These are phyloP conservation scores for Antennarius maculatus DNA, from an alignment of 2,797 vertebrate species.

Conservation along the genomic window DNA sequence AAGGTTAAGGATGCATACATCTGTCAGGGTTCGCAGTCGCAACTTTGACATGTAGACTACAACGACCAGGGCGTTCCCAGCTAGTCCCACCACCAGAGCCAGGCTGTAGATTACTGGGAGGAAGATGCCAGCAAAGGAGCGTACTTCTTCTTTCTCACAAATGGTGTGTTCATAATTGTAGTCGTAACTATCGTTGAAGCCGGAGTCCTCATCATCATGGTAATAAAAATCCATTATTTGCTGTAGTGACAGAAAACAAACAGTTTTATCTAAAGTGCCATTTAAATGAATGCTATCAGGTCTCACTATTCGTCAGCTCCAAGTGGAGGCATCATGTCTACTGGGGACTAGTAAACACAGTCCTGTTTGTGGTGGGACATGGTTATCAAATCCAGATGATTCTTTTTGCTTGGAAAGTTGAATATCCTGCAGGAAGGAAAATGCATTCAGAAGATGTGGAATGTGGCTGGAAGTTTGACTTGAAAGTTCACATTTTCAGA, in stretches of 20 bases:
- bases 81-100: constrained; percentile 86
- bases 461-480: no score
- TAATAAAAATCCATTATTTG: constrained; percentile 46
- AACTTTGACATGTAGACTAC: constrained; percentile 86
- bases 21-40: constrained; percentile 87
- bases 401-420: no score
- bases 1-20: constrained; percentile 90
- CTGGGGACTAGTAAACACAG: neutral
- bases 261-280: neutral
- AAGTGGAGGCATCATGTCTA: constrained; percentile 7
- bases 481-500: neutral
- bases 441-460: no score
- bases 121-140: constrained; percentile 87
- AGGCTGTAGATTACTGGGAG: constrained; percentile 87
- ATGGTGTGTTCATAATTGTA: constrained; percentile 79
- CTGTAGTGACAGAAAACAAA: constrained; percentile 37
- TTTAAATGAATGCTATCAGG: neutral
- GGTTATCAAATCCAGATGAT: neutral
- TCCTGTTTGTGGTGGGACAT: neutral
- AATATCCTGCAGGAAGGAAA: no score
- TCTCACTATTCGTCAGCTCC: neutral
- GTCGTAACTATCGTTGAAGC: constrained; percentile 64
- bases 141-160: constrained; percentile 89
- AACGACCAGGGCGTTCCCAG: constrained; percentile 89
- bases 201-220: constrained; percentile 44